phyloP scores from a whole-genome alignment of 1,140 invertebrate species.

The Cecropterus lyciades region DNA sequence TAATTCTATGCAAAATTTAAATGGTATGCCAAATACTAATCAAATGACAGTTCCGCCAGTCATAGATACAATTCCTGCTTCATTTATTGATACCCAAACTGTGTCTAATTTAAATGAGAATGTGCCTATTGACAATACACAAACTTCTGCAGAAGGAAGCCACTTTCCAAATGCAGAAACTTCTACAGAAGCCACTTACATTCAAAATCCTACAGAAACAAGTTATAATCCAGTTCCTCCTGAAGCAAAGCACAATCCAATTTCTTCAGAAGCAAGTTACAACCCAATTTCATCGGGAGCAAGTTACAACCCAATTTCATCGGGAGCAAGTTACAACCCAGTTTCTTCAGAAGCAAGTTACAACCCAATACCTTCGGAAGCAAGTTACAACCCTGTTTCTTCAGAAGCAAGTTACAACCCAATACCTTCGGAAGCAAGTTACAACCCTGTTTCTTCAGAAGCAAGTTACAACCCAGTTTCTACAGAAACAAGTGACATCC shows the following conservation, averaged over 20 bases:
- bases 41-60: neutral
- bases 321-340: too few relatives aligned
- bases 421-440: too few relatives aligned
- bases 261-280: too few relatives aligned
- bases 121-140: neutral
- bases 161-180: too few relatives aligned
- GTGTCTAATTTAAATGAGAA: slow-evolving; percentile 13
- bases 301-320: neutral
- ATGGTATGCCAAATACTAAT: slow-evolving; percentile 28
- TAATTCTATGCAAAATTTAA: slow-evolving; percentile 33
- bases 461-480: slow-evolving; percentile 1
- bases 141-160: slow-evolving; percentile 3
- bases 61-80: slow-evolving; percentile 13
- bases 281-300: too few relatives aligned
- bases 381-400: neutral
- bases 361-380: slow-evolving; percentile 1
- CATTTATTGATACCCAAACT: slow-evolving; percentile 5
- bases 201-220: too few relatives aligned
- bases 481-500: slow-evolving; percentile 8
- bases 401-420: too few relatives aligned
- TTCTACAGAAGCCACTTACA: too few relatives aligned
- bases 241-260: neutral
- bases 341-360: too few relatives aligned
- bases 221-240: neutral
- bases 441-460: neutral